phyloP scores from a whole-genome alignment of 2,797 vertebrate species.

The Cynodonichthys magdalenae region DNA sequence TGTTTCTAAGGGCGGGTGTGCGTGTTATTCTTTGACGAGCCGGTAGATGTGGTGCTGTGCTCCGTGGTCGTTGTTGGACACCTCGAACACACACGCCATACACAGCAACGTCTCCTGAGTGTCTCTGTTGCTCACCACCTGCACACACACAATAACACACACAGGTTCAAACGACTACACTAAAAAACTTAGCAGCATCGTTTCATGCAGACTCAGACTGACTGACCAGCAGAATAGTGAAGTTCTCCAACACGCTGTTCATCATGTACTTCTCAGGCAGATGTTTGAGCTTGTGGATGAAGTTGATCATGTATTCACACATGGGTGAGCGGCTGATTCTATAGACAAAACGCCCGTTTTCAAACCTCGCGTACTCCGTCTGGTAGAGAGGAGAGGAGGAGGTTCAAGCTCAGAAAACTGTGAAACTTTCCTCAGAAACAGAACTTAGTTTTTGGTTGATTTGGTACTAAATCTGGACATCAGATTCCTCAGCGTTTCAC shows the following conservation, averaged over 20 bases:
- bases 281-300: slow-evolving; percentile 99
- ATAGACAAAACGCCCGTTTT: slow-evolving; percentile 97
- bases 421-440: no score
- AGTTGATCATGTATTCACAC: slow-evolving; percentile 99
- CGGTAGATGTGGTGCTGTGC: slow-evolving; percentile 99
- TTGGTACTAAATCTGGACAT: no score
- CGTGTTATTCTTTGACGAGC: slow-evolving; percentile 94
- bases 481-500: no score
- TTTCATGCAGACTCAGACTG: neutral
- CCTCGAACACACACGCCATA: slow-evolving; percentile 99
- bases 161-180: neutral
- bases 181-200: neutral
- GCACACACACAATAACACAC: slow-evolving; percentile 10
- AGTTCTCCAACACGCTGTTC: slow-evolving; percentile 99
- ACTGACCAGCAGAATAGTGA: slow-evolving; percentile 96
- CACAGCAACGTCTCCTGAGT: slow-evolving; percentile 99
- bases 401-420: no score
- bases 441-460: no score
- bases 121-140: slow-evolving; percentile 99
- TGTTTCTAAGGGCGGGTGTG: slow-evolving; percentile 10
- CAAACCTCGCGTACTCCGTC: slow-evolving; percentile 97
- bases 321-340: slow-evolving; percentile 97
- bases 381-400: slow-evolving; percentile 42
- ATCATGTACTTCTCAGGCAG: slow-evolving; percentile 99
- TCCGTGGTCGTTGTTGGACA: slow-evolving; percentile 98